These are phyloP conservation scores for Riparia riparia DNA, from an alignment of 2,113 vertebrate genomes.

Conservation along the genomic window DNA sequence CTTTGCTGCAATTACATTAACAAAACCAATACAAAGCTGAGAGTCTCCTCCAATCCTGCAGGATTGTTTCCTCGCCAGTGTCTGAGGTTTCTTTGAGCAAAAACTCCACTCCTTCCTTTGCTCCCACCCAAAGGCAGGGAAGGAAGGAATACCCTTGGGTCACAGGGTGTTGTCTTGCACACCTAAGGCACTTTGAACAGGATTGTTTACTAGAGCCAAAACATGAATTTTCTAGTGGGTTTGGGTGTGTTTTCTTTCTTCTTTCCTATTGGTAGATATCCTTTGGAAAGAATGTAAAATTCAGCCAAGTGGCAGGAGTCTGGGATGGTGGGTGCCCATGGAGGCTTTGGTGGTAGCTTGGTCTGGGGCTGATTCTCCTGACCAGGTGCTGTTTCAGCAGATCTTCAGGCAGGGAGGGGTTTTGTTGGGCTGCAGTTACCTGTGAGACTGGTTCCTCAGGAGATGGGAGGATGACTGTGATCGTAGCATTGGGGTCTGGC, in stretches of 20 bases:
- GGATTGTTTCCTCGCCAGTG: background rate
- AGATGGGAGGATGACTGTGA: fast-evolving
- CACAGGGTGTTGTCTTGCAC: background rate
- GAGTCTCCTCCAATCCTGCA: background rate
- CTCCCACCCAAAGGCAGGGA: background rate
- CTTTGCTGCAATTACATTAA: background rate
- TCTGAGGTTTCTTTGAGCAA: background rate
- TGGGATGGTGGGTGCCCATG: fast-evolving
- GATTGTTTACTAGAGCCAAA: background rate
- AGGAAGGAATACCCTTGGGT: background rate
- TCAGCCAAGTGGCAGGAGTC: fast-evolving
- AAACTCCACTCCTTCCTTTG: background rate
- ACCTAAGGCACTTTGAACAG: fast-evolving
- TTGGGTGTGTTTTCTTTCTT: background rate
- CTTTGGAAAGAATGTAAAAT: background rate
- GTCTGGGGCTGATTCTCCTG: background rate
- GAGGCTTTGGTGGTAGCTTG: background rate
- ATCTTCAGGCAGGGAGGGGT: background rate
- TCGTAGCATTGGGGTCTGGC: fast-evolving
- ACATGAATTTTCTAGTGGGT: background rate
- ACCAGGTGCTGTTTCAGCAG: background rate
- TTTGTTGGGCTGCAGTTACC: background rate
- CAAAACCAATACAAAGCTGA: background rate
- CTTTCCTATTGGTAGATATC: background rate
- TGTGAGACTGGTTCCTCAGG: too few species aligned